Conservation (phyloP, 2,888 invertebrate species). For the Branchipolynoe longqiensis region DNA sequence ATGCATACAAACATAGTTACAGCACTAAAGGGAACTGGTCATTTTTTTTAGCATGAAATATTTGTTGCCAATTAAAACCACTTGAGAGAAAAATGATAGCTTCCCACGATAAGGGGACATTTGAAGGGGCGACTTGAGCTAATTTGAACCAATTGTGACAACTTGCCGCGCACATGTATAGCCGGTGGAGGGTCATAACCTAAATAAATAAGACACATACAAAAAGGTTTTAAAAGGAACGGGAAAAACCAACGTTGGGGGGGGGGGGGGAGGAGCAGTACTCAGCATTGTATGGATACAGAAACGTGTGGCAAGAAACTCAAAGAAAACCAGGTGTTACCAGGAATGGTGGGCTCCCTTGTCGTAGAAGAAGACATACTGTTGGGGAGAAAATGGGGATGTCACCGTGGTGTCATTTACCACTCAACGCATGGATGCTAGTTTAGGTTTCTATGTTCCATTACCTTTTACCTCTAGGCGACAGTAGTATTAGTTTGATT, state of each 20-base stretch:
- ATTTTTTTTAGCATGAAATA: slow-evolving; percentile 41
- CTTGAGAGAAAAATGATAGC: slow-evolving; percentile 31
- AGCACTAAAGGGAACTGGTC: slow-evolving; percentile 42
- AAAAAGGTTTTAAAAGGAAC: slow-evolving; percentile 36
- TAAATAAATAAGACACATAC: slow-evolving; percentile 54
- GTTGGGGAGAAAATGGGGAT: slow-evolving; percentile 53
- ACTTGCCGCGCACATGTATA: slow-evolving; percentile 41
- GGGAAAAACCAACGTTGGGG: slow-evolving; percentile 16
- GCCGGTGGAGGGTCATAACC: slow-evolving; percentile 26
- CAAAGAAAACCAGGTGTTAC: slow-evolving; percentile 47
- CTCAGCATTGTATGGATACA: slow-evolving; percentile 41
- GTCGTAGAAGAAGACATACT: slow-evolving; percentile 28
- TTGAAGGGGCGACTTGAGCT: slow-evolving; percentile 36
- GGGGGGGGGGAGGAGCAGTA: too few species aligned
- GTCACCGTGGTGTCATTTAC: too few species aligned
- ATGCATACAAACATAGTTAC: slow-evolving; percentile 36
- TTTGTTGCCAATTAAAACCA: slow-evolving; percentile 46
- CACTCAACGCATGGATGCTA: too few species aligned
- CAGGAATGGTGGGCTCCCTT: slow-evolving; percentile 27
- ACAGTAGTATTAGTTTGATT: too few species aligned
- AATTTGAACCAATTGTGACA: slow-evolving; percentile 30
- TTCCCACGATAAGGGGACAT: slow-evolving; percentile 8
- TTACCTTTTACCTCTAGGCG: too few species aligned
- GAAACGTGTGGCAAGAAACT: slow-evolving; percentile 45
- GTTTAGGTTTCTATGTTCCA: too few species aligned